Conservation (phyloP, 1,140 invertebrate genomes). For the Dreissena polymorpha region DNA sequence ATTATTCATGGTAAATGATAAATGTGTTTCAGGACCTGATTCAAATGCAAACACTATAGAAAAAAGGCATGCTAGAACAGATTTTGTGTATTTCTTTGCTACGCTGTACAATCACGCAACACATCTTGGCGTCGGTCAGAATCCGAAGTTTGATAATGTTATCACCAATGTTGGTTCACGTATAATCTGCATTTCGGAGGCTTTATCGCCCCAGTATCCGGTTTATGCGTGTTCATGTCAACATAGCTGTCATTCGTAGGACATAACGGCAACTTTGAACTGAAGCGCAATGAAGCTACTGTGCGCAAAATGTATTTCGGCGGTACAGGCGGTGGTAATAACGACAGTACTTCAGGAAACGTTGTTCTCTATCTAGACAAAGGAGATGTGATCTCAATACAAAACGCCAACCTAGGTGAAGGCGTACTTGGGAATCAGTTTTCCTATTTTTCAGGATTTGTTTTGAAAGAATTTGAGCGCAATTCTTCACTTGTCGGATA, state of each 20-base stretch:
- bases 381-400: background rate
- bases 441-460: slow-evolving; percentile 13
- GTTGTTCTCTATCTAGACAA: background rate
- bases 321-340: background rate
- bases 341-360: background rate
- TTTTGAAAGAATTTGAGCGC: background rate
- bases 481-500: background rate
- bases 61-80: background rate
- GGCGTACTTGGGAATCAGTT: background rate
- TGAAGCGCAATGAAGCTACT: background rate
- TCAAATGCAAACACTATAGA: too few relatives aligned
- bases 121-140: slow-evolving; percentile 9
- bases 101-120: background rate
- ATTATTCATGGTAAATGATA: too few relatives aligned
- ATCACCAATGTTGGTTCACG: slow-evolving; percentile 9
- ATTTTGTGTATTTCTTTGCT: background rate
- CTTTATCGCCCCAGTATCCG: slow-evolving; percentile 18
- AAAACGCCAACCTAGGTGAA: too few relatives aligned
- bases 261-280: background rate
- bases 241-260: background rate
- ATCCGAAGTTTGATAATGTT: background rate
- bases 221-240: slow-evolving; percentile 4
- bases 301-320: background rate
- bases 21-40: too few relatives aligned
- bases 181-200: background rate